Evolutionary conservation across 2,113 vertebrate genomes (phyloP).

Genomic region (Chaetodon trifascialis): DNA sequence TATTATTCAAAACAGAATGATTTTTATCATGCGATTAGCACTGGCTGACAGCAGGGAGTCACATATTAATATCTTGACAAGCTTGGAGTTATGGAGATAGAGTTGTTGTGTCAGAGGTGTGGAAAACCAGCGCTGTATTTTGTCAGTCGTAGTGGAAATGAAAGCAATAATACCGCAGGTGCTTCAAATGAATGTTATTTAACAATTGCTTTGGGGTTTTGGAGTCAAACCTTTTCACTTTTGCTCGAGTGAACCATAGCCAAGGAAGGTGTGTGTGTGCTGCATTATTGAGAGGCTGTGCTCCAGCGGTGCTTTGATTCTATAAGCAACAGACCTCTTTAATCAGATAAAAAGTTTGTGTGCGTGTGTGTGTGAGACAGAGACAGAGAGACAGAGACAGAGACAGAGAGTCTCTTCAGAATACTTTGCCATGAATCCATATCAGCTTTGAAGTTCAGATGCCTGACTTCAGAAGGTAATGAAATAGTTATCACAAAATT

Average conservation of each 20-base stretch:
- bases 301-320: constrained; percentile 64
- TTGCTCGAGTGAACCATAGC: constrained; percentile 19
- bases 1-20: constrained; percentile 30
- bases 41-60: not conserved
- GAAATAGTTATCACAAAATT: constrained; percentile 71
- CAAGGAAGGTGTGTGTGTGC: constrained; percentile 45
- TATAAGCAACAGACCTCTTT: constrained; percentile 62
- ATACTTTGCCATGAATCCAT: constrained; percentile 57
- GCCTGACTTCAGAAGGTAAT: constrained; percentile 68
- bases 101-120: constrained; percentile 3
- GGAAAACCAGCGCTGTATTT: not conserved
- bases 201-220: constrained; percentile 37
- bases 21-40: constrained; percentile 27
- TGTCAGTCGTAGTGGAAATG: not conserved
- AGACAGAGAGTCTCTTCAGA: constrained; percentile 44
- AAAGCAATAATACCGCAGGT: not conserved
- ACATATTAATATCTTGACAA: constrained; percentile 9
- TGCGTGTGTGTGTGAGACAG: too few relatives aligned
- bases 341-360: constrained; percentile 57
- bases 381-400: not conserved
- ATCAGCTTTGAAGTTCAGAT: constrained; percentile 70
- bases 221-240: constrained; percentile 34
- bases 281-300: constrained; percentile 70
- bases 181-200: constrained; percentile 33
- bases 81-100: not conserved